Conservation (phyloP, 2,797 vertebrate genomes). For the Tokudaia tokunoshimensis region DNA sequence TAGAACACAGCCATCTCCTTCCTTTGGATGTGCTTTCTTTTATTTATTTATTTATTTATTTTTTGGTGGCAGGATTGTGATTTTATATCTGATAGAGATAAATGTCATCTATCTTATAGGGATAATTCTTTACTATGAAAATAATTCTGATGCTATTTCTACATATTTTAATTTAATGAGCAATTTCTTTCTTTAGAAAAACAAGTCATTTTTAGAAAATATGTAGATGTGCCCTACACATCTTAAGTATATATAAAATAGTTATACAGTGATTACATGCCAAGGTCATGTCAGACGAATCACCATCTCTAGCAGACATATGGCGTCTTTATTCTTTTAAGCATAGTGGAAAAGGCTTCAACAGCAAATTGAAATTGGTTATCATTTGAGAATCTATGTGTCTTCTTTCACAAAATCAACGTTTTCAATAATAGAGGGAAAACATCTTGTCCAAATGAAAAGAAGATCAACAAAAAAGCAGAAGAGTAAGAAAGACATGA, state of each 20-base stretch:
- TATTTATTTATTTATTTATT: constrained; percentile 48
- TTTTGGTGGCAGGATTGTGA: not conserved
- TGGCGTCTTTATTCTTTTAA: constrained; percentile 7
- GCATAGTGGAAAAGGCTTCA: constrained; percentile 41
- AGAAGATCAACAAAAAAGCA: not conserved
- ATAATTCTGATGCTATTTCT: not conserved
- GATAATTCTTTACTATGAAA: not conserved
- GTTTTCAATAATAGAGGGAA: not conserved
- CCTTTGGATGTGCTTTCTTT: constrained; percentile 3
- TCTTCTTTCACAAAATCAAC: constrained; percentile 49
- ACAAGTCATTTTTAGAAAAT: constrained; percentile 8
- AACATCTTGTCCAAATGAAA: constrained; percentile 9
- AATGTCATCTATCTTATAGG: not conserved
- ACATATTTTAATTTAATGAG: constrained; percentile 38
- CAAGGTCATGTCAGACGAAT: not conserved
- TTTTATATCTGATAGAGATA: not conserved
- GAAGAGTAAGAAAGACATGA: not conserved
- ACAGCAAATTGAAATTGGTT: constrained; percentile 61
- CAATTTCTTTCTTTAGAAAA: constrained; percentile 4
- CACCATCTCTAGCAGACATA: constrained; percentile 6
- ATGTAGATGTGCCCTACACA: not conserved
- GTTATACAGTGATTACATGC: constrained; percentile 28
- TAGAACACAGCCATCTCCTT: not conserved
- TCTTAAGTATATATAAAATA: not conserved
- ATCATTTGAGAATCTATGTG: constrained; percentile 3